Conservation (phyloP, 2,888 invertebrate species). For the Chirona hameri region DNA sequence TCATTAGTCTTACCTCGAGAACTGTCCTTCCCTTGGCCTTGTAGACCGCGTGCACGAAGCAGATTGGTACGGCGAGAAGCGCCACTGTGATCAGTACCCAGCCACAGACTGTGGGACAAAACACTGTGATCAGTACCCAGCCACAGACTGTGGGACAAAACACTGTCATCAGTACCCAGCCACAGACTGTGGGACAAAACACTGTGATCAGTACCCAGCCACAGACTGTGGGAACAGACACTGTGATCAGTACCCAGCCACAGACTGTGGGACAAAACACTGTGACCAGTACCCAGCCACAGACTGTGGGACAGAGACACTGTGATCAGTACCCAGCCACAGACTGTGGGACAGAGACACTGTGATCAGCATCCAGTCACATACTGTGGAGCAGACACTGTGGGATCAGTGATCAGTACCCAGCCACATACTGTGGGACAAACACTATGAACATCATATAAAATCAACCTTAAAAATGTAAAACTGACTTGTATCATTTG, state of each 20-base stretch:
- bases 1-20: neutral
- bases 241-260: neutral
- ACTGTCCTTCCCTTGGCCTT: neutral
- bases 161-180: too few species aligned
- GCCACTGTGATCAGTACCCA: conserved; percentile 31
- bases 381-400: too few species aligned
- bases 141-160: too few species aligned
- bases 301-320: neutral
- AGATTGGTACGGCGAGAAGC: conserved; percentile 13
- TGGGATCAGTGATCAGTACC: neutral
- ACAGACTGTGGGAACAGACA: conserved; percentile 13
- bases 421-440: conserved; percentile 12
- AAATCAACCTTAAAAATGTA: too few species aligned
- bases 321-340: conserved; percentile 30
- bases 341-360: conserved; percentile 4
- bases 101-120: conserved; percentile 27
- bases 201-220: too few species aligned
- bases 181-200: too few species aligned
- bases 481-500: too few species aligned
- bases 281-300: neutral
- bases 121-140: neutral
- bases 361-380: too few species aligned
- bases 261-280: too few species aligned
- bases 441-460: too few species aligned
- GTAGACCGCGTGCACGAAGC: conserved; percentile 13